phyloP scores from a whole-genome alignment of 2,888 invertebrate genomes.

The Helleia helle region DNA sequence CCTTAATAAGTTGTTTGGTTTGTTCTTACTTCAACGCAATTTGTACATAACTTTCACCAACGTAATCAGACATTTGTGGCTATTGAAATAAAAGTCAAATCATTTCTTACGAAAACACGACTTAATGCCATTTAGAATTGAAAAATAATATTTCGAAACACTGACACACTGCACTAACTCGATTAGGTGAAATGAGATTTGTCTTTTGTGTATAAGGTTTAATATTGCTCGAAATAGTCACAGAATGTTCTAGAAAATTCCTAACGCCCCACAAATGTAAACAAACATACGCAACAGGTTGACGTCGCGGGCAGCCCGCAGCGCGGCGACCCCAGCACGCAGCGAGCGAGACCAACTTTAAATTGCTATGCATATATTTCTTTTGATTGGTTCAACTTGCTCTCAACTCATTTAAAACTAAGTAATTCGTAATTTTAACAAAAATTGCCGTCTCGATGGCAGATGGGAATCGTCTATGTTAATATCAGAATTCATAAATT shows the following conservation, averaged over 20 bases:
- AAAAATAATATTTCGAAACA: slow-evolving; percentile 5
- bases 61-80: neutral
- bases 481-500: too few species aligned
- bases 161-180: neutral
- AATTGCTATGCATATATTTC: neutral
- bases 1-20: slow-evolving; percentile 4
- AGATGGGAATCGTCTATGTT: too few species aligned
- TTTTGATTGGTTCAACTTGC: neutral
- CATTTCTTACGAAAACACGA: neutral
- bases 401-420: neutral
- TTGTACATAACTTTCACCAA: neutral
- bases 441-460: too few species aligned
- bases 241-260: slow-evolving; percentile 35
- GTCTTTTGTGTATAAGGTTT: slow-evolving; percentile 8
- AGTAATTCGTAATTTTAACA: too few species aligned
- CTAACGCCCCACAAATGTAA: slow-evolving; percentile 39
- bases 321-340: too few species aligned
- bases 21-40: neutral
- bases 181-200: slow-evolving; percentile 12
- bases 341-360: neutral
- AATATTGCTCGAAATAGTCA: slow-evolving; percentile 14
- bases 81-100: neutral
- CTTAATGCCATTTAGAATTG: neutral
- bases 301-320: neutral
- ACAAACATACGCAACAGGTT: slow-evolving; percentile 50